These are phyloP conservation scores for Lucilia sericata DNA, from an alignment of 1,140 invertebrate genomes.

Conservation along the genomic window DNA sequence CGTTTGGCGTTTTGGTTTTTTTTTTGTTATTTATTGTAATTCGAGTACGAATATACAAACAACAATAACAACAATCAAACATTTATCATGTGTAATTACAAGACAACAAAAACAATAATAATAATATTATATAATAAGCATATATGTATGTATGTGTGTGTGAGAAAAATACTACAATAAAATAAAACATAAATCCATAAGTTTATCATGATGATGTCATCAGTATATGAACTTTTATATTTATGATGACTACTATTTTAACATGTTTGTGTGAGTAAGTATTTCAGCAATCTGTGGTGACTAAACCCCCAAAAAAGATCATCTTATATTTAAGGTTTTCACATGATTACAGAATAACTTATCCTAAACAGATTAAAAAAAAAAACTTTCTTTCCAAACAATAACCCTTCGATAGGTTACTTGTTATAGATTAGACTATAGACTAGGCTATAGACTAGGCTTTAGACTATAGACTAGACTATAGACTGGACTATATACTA, in stretches of 20 bases:
- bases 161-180: neutral
- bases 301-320: too few relatives aligned
- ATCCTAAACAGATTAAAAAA: too few relatives aligned
- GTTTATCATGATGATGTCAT: constrained; percentile 23
- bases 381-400: too few relatives aligned
- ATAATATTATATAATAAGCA: neutral
- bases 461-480: too few relatives aligned
- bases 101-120: neutral
- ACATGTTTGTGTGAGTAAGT: neutral
- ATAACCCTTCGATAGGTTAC: too few relatives aligned
- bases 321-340: too few relatives aligned
- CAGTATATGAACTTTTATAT: neutral
- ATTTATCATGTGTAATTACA: constrained; percentile 4
- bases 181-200: constrained; percentile 2
- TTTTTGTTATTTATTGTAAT: neutral
- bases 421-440: too few relatives aligned
- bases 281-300: too few relatives aligned
- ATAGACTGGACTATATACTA: too few relatives aligned
- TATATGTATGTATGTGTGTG: neutral
- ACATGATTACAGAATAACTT: too few relatives aligned
- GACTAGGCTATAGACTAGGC: too few relatives aligned
- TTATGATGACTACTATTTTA: neutral
- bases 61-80: constrained; percentile 4
- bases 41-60: neutral
- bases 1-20: neutral